These are phyloP conservation scores for Gallinago jamesoni DNA, from an alignment of 2,113 vertebrate genomes.

Conservation along the genomic window DNA sequence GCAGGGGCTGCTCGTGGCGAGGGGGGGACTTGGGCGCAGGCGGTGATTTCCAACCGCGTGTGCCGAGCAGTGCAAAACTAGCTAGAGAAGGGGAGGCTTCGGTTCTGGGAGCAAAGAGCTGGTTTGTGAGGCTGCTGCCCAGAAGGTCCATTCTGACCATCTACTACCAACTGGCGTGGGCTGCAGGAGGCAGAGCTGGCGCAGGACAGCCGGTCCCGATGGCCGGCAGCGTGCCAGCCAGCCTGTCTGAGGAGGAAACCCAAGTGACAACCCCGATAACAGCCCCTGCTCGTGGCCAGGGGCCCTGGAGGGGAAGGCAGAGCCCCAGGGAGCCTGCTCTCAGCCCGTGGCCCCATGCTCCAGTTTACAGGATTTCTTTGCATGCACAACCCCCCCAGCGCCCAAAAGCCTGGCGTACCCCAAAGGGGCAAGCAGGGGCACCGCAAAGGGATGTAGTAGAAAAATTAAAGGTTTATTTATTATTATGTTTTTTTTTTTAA, in stretches of 20 bases:
- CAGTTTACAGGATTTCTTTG: not conserved
- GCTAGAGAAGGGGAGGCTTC: not conserved
- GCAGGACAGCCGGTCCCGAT: rapidly evolving
- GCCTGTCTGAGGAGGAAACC: constrained; percentile 20
- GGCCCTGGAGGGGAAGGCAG: not conserved
- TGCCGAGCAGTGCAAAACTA: not conserved
- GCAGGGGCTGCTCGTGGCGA: rapidly evolving
- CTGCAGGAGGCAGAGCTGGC: not conserved
- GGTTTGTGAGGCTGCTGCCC: not conserved
- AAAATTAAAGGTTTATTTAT: constrained; percentile 67
- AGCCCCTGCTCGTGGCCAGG: not conserved
- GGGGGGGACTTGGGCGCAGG: rapidly evolving
- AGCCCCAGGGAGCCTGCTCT: not conserved
- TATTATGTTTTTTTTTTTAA: not conserved
- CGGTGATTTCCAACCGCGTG: rapidly evolving
- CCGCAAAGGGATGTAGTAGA: constrained; percentile 12
- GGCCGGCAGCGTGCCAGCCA: not conserved
- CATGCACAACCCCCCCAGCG: too few relatives aligned
- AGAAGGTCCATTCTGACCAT: rapidly evolving
- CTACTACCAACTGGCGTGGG: rapidly evolving
- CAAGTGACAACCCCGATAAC: constrained; percentile 20
- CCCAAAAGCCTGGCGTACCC: not conserved
- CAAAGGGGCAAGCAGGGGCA: rapidly evolving
- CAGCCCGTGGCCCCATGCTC: rapidly evolving
- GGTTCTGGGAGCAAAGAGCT: not conserved